phyloP scores from a whole-genome alignment of 2,113 vertebrate species.

The Gila orcuttii region DNA sequence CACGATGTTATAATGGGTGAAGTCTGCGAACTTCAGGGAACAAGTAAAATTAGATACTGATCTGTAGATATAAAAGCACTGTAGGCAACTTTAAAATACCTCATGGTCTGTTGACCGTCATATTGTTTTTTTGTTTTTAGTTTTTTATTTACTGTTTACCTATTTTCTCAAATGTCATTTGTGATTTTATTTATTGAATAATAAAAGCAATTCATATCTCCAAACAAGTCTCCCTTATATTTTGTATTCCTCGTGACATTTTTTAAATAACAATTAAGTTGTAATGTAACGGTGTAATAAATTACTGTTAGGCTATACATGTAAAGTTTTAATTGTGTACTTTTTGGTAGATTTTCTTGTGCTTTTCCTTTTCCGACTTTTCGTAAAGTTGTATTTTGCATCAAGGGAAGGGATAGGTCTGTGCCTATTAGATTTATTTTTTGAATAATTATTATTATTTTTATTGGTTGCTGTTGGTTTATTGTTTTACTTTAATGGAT shows the following conservation, averaged over 20 bases:
- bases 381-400: not conserved
- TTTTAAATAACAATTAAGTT: not conserved
- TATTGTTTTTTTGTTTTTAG: slow-evolving; percentile 52
- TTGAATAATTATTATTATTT: not conserved
- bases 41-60: not conserved
- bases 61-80: slow-evolving; percentile 65
- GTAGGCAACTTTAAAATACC: slow-evolving; percentile 90
- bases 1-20: slow-evolving; percentile 14
- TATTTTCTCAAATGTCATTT: slow-evolving; percentile 87
- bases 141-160: slow-evolving; percentile 56
- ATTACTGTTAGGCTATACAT: not conserved
- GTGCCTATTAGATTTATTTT: not conserved
- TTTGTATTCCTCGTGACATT: not conserved
- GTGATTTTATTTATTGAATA: slow-evolving; percentile 95
- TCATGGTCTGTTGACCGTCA: slow-evolving; percentile 91
- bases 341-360: not conserved
- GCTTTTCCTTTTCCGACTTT: not conserved
- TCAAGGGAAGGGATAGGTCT: not conserved
- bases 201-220: slow-evolving; percentile 78
- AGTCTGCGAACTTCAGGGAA: slow-evolving; percentile 63
- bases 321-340: not conserved
- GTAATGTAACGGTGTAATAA: not conserved
- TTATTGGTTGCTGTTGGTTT: not conserved
- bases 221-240: slow-evolving; percentile 50
- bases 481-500: not conserved